phyloP scores from a whole-genome alignment of 2,797 vertebrate genomes.

The Ataeniobius toweri region DNA sequence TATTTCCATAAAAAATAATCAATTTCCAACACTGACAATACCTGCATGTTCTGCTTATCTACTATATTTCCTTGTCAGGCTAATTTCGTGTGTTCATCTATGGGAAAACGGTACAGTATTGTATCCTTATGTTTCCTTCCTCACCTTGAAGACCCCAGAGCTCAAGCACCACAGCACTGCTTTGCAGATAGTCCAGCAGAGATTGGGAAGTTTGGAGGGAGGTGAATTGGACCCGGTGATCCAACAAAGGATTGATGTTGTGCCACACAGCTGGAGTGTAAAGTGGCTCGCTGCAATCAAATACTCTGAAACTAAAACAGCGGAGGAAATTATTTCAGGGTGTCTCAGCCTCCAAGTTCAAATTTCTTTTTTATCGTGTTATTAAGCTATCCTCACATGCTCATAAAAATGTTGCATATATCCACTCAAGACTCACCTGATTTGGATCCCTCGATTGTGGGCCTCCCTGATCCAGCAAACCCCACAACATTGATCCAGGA shows the following conservation, averaged over 20 bases:
- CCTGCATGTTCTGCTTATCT: neutral
- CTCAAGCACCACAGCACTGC: constrained; percentile 87
- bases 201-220: constrained; percentile 78
- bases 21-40: neutral
- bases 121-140: neutral
- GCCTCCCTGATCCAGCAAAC: constrained; percentile 86
- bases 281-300: constrained; percentile 80
- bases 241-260: constrained; percentile 82
- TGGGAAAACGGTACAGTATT: neutral
- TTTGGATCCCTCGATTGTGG: constrained; percentile 83
- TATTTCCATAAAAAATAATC: neutral
- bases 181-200: constrained; percentile 87
- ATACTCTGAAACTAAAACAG: constrained; percentile 82
- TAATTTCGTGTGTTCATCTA: neutral
- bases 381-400: neutral
- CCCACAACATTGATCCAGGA: constrained; percentile 84
- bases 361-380: neutral
- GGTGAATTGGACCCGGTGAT: constrained; percentile 83
- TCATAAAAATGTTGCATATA: neutral
- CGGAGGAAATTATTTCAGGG: neutral
- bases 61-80: neutral
- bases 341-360: neutral
- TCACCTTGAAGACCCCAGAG: constrained; percentile 92
- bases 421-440: constrained; percentile 73
- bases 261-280: constrained; percentile 87